Conservation (phyloP, 2,113 vertebrate species). For the Gymnorhina tibicen region DNA sequence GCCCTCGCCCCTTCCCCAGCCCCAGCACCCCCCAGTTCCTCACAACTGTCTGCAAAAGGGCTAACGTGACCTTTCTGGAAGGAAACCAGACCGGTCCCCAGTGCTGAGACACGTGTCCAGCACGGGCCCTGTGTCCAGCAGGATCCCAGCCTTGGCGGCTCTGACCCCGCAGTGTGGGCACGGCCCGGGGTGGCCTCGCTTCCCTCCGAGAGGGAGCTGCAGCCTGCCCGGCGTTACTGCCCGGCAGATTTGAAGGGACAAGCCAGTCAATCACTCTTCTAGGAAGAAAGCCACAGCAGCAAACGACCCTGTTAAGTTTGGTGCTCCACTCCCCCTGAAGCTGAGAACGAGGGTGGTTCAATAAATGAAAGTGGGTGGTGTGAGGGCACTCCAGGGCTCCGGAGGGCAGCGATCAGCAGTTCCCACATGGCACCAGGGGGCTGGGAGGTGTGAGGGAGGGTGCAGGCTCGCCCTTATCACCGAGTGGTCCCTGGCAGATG, state of each 20-base stretch:
- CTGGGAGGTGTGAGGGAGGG: not conserved
- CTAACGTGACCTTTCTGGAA: not conserved
- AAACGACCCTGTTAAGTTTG: not conserved
- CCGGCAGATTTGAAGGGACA: not conserved
- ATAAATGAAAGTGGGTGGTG: not conserved
- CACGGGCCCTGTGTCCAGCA: rapidly evolving
- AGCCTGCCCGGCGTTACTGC: not conserved
- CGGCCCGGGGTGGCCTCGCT: not conserved
- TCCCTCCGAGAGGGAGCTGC: not conserved
- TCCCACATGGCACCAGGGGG: not conserved
- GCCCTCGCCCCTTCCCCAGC: not conserved
- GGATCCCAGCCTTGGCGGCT: not conserved
- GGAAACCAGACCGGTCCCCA: not conserved
- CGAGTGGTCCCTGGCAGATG: not conserved
- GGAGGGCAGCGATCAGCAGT: not conserved
- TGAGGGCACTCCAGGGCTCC: not conserved
- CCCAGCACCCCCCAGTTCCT: not conserved
- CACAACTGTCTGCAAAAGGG: not conserved
- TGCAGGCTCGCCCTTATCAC: not conserved
- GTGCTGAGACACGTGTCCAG: not conserved
- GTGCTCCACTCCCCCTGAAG: not conserved
- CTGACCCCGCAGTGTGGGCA: not conserved
- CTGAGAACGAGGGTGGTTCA: not conserved
- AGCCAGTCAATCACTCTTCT: not conserved
- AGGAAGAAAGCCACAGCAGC: not conserved